Conservation (phyloP, 2,113 vertebrate genomes). For the Saguinus midas region DNA sequence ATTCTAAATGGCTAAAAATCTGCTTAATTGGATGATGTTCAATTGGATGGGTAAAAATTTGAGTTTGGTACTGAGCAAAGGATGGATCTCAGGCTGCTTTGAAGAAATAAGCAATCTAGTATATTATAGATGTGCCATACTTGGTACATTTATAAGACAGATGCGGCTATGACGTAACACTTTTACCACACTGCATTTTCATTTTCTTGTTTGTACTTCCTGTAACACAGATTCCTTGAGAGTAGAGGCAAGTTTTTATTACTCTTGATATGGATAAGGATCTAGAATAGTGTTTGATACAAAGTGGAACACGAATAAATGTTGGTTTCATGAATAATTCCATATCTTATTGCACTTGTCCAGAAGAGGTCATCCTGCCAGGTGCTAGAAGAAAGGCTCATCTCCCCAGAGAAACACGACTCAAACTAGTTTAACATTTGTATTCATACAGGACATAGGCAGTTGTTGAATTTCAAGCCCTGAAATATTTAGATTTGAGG, state of each 20-base stretch:
- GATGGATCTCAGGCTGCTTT: background rate
- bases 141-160: background rate
- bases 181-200: background rate
- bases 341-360: background rate
- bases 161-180: background rate
- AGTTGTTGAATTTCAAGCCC: background rate
- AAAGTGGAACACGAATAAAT: background rate
- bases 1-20: background rate
- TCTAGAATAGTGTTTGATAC: background rate
- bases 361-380: background rate
- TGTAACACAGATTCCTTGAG: background rate
- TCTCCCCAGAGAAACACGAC: background rate
- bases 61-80: background rate
- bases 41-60: background rate
- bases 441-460: background rate
- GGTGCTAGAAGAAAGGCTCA: background rate
- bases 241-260: background rate
- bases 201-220: background rate
- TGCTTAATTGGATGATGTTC: background rate
- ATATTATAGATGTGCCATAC: background rate
- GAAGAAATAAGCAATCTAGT: background rate
- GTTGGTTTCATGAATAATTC: background rate
- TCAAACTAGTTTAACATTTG: background rate
- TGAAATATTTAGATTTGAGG: background rate
- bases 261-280: background rate